Evolutionary conservation across 2,797 vertebrate genomes (phyloP), one percentile per base, ranked within the genome.

Genomic region (Microtus californicus): DNA sequence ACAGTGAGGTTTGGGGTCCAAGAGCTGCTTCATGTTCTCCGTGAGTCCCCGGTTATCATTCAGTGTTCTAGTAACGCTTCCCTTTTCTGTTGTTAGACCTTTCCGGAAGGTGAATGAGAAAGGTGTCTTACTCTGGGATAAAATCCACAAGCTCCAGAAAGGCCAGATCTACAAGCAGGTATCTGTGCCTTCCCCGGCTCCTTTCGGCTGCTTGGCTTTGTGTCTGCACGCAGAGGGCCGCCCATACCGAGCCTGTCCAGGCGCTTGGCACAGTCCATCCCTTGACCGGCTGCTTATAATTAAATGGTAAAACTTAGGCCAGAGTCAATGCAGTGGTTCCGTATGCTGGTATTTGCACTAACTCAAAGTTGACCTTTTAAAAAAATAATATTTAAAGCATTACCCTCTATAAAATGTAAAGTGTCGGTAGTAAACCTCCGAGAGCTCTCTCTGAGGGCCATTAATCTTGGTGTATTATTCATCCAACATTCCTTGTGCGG

Each of bases 161-260:
- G 99, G 99, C 93, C 98, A 99, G 98, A 99, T 99, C 98, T 99
- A 99, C 98, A 99, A 99, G 98, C 99, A 99, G 99, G 99, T 99
- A 98, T 0, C 67, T 78, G 37, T 1, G 14, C 37, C 19, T 40
- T 6, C n/a, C 56, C 37, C 13, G 1, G 27, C 63, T 10, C n/a
- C n/a, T 65, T 23, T 15, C 2, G 19, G 34, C 61, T 1, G 25
- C 61, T 76, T 78, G 48, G 89, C 77, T 91, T 48, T n/a, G 27
- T 27, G 31, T 59, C 13, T 4, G 86, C 7, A 2, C 1, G 1
- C 1, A 21, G 0, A 34, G 6, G 9, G 48, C 6, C 11, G 82
- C 15, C 6, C 0, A 4, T 1, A 0, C n/a, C n/a, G 21, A 54
- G 92, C 45, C 78, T 74, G 2, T 1, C 73, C 4, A 0, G 0